A percentile compares a stretch with the other conserved stretches of the same genome.
Conservation (phyloP, 1,140 invertebrate species). For the Apocrypta bakeri region DNA sequence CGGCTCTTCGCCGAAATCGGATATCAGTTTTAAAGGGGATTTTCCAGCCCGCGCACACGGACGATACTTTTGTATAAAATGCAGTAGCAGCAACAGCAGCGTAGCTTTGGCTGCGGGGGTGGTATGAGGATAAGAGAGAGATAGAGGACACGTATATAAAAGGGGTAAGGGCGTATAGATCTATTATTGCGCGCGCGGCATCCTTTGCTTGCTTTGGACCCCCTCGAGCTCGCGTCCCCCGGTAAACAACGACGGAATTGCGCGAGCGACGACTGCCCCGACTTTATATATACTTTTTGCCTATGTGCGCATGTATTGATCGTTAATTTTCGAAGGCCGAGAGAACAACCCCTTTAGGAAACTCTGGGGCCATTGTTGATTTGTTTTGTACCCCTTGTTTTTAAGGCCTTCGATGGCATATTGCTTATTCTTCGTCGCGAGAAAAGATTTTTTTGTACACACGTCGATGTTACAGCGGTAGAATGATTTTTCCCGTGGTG, state of each 20-base stretch:
- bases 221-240: background rate
- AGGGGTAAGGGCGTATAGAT: conserved; percentile 31
- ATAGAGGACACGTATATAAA: conserved; percentile 1
- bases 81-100: background rate
- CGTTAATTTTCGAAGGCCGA: conserved; percentile 1
- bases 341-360: background rate
- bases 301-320: conserved; percentile 9
- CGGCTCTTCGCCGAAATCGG: conserved; percentile 47
- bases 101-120: background rate
- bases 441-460: background rate
- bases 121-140: background rate
- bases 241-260: conserved; percentile 42
- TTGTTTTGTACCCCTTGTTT: background rate
- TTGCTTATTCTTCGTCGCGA: background rate
- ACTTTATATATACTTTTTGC: conserved; percentile 4
- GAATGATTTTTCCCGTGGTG: no score
- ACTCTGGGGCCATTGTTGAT: background rate
- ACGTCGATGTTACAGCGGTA: no score
- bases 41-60: conserved; percentile 32
- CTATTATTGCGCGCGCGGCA: conserved; percentile 35
- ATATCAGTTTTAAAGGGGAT: conserved; percentile 52
- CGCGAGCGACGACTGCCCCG: background rate
- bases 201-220: conserved; percentile 37
- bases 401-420: background rate
- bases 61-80: conserved; percentile 41